Evolutionary conservation across 1,140 invertebrate species (phyloP).

Genomic region (Orchestia grillus): DNA sequence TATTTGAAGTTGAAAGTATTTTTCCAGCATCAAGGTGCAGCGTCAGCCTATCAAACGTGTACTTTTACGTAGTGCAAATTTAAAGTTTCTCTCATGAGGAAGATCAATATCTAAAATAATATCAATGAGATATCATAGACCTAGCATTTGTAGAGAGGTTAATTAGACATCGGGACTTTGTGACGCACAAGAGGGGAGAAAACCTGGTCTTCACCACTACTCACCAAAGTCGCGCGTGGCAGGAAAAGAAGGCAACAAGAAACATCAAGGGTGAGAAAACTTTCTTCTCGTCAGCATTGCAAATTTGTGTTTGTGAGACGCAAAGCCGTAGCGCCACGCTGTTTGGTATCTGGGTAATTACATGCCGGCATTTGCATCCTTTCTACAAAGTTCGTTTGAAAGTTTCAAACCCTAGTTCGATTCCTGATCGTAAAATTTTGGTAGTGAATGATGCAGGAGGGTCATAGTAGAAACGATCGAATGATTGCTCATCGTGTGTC

Average conservation of each 20-base stretch:
- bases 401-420: background rate
- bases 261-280: background rate
- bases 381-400: background rate
- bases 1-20: no score
- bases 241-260: background rate
- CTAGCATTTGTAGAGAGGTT: background rate
- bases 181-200: background rate
- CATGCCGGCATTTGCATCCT: background rate
- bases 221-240: background rate
- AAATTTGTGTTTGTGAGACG: background rate
- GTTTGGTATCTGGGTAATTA: background rate
- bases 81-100: no score
- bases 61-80: no score
- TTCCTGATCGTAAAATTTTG: background rate
- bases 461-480: background rate
- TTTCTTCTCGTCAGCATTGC: background rate
- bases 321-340: background rate
- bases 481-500: background rate
- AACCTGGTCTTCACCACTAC: background rate
- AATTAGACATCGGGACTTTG: background rate
- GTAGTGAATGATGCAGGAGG: background rate
- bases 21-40: no score
- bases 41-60: no score
- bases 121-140: background rate
- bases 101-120: no score